Base-by-base conservation (phyloP, 2,888 invertebrate species). In the Parnassius glacialis region DNA sequence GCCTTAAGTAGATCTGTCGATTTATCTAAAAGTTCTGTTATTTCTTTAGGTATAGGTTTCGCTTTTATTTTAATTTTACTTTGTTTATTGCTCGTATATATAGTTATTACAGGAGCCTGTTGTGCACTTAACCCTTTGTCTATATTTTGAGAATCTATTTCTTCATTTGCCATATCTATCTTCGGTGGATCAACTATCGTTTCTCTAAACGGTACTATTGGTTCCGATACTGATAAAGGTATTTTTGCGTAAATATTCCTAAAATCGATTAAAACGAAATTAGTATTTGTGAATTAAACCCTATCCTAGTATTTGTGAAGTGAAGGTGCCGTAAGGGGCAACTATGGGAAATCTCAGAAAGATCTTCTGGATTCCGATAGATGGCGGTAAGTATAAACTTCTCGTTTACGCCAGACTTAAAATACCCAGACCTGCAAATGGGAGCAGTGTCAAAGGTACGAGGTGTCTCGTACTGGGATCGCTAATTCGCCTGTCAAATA, bases 191-290 rank as follows among this genome's bases (percentile, higher is more conserved):
- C 93, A 0, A 98, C 93, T 59, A 99, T 94, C 0, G 99, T 99
- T 87, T 99, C 99, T 70, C 97, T 93, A 77, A 99, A 97, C 9
- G 99, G 97, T 1, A 99, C 99, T 73, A 99, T 99, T 0, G 99
- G 99, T 75, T 96, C 95, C 0, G 99, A 99, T 0, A 97, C 97
- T 67, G 95, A 95, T n/a, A 99, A 92, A 57, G 97, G 95, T 64
- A 97, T 94, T 81, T 95, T 95, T 0, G 96, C 97, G 86, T 97
- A 98, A 68, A 94, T 94, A 64, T 90, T 92, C 71, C 92, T 92
- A 75, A 52, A 81, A 82, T 67, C 7, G 1, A 34, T 34, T 34
- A 7, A 34, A 34, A 34, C 7, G 7, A 34, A 34, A 34, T 34
- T 34, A 34, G 34, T 34, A 1, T 7, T 34, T 34, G 34, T 7